phyloP scores from a whole-genome alignment of 2,113 vertebrate species.

The Actenoides lindsayi region DNA sequence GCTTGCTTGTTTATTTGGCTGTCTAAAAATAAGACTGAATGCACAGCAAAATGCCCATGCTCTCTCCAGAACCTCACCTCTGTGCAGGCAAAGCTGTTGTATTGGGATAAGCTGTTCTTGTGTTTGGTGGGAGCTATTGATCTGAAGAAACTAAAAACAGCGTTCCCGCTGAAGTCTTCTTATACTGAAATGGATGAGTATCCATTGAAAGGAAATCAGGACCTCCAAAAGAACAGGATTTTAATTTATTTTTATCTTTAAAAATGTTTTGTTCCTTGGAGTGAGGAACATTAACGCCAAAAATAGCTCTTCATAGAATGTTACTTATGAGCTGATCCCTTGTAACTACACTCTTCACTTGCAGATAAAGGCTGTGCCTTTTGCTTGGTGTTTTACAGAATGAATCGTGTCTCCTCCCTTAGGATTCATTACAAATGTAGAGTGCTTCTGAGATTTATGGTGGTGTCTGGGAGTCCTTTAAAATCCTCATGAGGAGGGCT shows the following conservation, averaged over 20 bases:
- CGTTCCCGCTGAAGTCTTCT: background rate
- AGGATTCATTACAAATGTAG: background rate
- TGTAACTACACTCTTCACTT: background rate
- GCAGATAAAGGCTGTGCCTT: background rate
- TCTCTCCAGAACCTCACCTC: background rate
- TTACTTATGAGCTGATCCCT: background rate
- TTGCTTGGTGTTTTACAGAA: background rate
- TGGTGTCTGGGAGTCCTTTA: background rate
- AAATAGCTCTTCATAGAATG: background rate
- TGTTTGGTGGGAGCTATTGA: background rate
- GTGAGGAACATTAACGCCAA: background rate
- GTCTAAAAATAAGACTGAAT: slow-evolving; percentile 20
- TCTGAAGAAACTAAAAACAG: background rate
- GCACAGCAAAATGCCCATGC: background rate
- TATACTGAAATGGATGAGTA: background rate
- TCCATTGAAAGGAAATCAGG: background rate
- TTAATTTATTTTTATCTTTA: background rate
- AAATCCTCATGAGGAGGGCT: background rate
- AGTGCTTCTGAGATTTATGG: background rate
- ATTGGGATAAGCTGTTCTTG: background rate
- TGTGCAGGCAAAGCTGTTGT: background rate
- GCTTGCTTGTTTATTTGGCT: background rate
- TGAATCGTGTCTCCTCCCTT: background rate
- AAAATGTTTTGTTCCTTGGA: background rate
- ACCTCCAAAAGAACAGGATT: background rate